Evolutionary conservation across 2,113 vertebrate genomes (phyloP).

Genomic region (Odobenus rosmarus): DNA sequence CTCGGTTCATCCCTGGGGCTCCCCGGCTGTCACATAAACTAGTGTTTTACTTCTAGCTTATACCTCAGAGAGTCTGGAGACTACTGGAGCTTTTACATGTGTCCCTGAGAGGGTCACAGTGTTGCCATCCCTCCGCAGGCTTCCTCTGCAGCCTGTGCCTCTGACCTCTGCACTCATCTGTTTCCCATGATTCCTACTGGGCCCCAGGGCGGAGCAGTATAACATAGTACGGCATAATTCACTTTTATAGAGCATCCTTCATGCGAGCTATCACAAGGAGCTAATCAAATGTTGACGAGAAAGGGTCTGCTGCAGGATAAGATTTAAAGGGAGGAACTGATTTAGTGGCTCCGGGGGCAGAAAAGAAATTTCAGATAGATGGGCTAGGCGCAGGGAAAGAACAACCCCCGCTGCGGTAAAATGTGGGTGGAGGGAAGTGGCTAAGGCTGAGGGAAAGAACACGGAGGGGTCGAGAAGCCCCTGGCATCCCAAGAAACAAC

Average conservation of each 20-base stretch:
- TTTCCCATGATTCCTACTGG: constrained; percentile 81
- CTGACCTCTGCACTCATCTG: constrained; percentile 76
- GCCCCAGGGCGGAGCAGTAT: constrained; percentile 63
- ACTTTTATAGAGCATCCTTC: constrained; percentile 80
- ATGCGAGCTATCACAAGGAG: constrained; percentile 75
- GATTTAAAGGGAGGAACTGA: constrained; percentile 79
- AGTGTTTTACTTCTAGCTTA: constrained; percentile 75
- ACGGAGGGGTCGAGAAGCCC: neutral
- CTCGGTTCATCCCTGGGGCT: constrained; percentile 48
- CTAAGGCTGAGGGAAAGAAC: neutral
- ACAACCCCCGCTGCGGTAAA: constrained; percentile 45
- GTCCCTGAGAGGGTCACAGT: constrained; percentile 64
- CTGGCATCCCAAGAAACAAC: neutral
- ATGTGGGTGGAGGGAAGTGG: neutral
- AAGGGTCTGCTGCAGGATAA: constrained; percentile 67
- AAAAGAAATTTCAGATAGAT: constrained; percentile 74
- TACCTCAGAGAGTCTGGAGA: constrained; percentile 74
- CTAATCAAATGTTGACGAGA: constrained; percentile 75
- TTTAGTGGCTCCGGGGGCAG: constrained; percentile 66
- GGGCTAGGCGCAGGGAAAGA: constrained; percentile 59
- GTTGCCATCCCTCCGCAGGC: constrained; percentile 61
- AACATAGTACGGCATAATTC: constrained; percentile 75
- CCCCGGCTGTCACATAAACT: constrained; percentile 77
- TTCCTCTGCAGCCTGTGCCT: constrained; percentile 57
- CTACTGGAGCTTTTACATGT: constrained; percentile 62